A percentile compares a stretch with the other conserved stretches of the same genome.
Conservation (phyloP, 2,113 vertebrate genomes). For the Oxygymnocypris stewartii region DNA sequence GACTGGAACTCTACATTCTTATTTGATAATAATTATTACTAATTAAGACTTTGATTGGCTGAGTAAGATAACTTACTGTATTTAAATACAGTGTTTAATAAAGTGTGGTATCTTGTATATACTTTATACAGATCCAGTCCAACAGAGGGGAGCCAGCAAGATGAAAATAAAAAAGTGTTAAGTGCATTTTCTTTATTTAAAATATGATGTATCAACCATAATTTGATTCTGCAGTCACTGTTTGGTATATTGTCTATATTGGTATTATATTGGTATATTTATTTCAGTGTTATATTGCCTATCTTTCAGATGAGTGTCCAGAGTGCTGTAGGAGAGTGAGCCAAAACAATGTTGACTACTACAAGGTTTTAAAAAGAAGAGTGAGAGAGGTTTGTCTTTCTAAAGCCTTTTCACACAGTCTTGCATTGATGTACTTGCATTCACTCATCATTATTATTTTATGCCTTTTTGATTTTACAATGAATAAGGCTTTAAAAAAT, state of each 20-base stretch:
- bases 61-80: background rate
- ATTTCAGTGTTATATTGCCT: background rate
- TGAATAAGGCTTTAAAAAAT: too few relatives aligned
- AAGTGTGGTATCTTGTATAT: background rate
- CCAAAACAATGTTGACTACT: conserved; percentile 16
- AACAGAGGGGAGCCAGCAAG: background rate
- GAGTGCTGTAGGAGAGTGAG: conserved; percentile 3
- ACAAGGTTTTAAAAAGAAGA: conserved; percentile 12
- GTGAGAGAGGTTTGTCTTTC: conserved; percentile 4
- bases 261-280: background rate
- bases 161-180: background rate
- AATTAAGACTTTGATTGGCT: too few relatives aligned
- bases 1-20: background rate
- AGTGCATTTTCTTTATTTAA: background rate
- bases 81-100: background rate
- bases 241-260: background rate
- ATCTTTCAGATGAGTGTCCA: conserved; percentile 12
- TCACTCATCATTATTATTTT: background rate
- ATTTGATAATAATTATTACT: background rate
- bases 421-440: background rate
- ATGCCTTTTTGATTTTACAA: background rate
- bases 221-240: background rate
- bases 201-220: background rate
- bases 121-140: background rate
- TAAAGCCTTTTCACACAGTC: background rate